Percentiles rank a stretch among this genome's conserved stretches.
phyloP scores from a whole-genome alignment of 2,113 vertebrate species.

The Atherinomorus stipes region DNA sequence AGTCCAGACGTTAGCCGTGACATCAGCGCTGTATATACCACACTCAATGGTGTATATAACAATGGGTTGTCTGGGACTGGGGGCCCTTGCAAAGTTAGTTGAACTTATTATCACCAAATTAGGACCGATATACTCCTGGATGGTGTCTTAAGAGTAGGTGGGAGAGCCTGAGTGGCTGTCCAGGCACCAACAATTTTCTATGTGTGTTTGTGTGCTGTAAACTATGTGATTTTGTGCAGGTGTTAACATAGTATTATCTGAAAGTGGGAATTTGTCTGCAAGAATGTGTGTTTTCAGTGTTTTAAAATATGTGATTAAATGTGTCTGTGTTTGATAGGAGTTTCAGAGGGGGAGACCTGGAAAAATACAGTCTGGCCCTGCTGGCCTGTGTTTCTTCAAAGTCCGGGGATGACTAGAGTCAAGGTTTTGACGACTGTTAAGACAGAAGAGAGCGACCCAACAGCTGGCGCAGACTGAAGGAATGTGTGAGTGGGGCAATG shows the following conservation, averaged over 20 bases:
- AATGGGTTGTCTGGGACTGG: conserved; percentile 53
- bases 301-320: conserved; percentile 49
- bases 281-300: conserved; percentile 40
- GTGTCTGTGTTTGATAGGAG: conserved; percentile 54
- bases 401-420: conserved; percentile 39
- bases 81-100: conserved; percentile 55
- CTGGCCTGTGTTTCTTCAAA: conserved; percentile 61
- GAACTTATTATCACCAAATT: conserved; percentile 78
- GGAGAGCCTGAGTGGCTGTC: conserved; percentile 40
- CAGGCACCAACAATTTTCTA: conserved; percentile 19
- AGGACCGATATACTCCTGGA: conserved; percentile 67
- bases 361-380: conserved; percentile 58
- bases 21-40: conserved; percentile 59
- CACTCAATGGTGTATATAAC: conserved; percentile 65
- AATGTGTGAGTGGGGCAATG: conserved; percentile 14
- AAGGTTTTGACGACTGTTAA: conserved; percentile 35
- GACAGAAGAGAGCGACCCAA: conserved; percentile 31
- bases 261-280: conserved; percentile 31
- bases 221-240: conserved; percentile 34
- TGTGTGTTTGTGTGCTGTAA: conserved; percentile 13
- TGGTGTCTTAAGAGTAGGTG: conserved; percentile 39
- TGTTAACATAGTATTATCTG: conserved; percentile 46
- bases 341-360: conserved; percentile 39
- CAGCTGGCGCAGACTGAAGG: conserved; percentile 38
- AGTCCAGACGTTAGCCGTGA: conserved; percentile 69